phyloP scores from a whole-genome alignment of 2,888 invertebrate species.

The Belgica antarctica region DNA sequence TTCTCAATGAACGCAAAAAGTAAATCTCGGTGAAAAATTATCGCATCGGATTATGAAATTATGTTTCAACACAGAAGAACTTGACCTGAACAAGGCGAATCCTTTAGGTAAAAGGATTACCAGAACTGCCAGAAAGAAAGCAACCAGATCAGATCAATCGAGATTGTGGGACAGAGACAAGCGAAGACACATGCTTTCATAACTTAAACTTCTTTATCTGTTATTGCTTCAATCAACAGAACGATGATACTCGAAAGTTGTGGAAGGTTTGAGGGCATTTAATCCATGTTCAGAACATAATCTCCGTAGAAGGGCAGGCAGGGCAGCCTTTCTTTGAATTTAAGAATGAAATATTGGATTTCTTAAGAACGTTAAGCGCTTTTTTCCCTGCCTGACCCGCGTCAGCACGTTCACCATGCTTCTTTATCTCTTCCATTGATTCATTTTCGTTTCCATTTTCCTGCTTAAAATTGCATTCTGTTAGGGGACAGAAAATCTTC shows the following conservation, averaged over 20 bases:
- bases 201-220: slow-evolving; percentile 36
- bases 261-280: slow-evolving; percentile 2
- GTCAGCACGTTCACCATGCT: slow-evolving; percentile 13
- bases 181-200: slow-evolving; percentile 40
- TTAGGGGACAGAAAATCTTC: not conserved
- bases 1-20: slow-evolving; percentile 14
- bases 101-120: slow-evolving; percentile 42
- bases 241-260: slow-evolving; percentile 32
- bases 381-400: slow-evolving; percentile 24
- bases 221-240: slow-evolving; percentile 40
- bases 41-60: slow-evolving; percentile 42
- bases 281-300: slow-evolving; percentile 22
- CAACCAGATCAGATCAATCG: not conserved
- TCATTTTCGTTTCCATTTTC: not conserved
- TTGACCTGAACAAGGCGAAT: slow-evolving; percentile 31
- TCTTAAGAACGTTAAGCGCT: slow-evolving; percentile 18
- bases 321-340: slow-evolving; percentile 11
- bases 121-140: too few relatives aligned
- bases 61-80: slow-evolving; percentile 15
- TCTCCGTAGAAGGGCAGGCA: too few relatives aligned
- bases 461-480: not conserved
- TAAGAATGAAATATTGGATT: slow-evolving; percentile 35
- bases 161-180: slow-evolving; percentile 12
- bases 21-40: slow-evolving; percentile 17
- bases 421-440: not conserved